Evolutionary conservation across 2,888 invertebrate species (phyloP), one percentile per base, ranked within the genome.

Genomic region (Ypsolopha scabrella): DNA sequence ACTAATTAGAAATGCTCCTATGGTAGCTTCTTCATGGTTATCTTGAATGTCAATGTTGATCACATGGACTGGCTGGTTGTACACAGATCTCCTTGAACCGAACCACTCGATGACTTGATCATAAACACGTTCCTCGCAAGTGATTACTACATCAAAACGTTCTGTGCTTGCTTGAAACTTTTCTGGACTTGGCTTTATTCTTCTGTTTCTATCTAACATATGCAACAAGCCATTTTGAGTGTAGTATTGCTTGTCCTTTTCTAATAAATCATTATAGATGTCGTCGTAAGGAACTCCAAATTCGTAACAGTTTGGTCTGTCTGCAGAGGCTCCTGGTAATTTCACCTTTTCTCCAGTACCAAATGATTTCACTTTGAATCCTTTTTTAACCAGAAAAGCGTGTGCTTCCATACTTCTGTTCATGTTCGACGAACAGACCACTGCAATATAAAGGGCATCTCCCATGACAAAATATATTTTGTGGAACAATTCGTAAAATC

Each of bases 371-470:
- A 99, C 98, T 70, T 92, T 92, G 72, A 96, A 99, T 10, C 99
- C 99, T 69, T 98, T 98, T 87, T 99, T 99, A 52, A 96, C 94
- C 48, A 99, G 86, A 79, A 98, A 97, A 53, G 95, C 95, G 86
- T 99, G 99, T 11, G 99, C 99, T 87, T 99, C 99, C 99, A 99
- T 99, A 67, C 98, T 98, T 54, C 99, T 90, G 74, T 99, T 99
- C 97, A 99, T 99, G 77, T 99, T 99, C 68, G 98, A 98, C 7
- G 99, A 99, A 86, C 99, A 99, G 61, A 98, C 95, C 52, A 99
- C 97, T 33, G 99, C 99, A 65, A 99, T 90, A 67, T 90, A 92
- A 63, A 95, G 77, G 11, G 9, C 63, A 64, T 90, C 80, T 53
- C 68, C 70, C 78, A 80, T 78, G 34, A 50, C 60, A 50, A 33